Evolutionary conservation across 2,797 vertebrate species (phyloP).

Genomic region (Sarcoramphus papa): DNA sequence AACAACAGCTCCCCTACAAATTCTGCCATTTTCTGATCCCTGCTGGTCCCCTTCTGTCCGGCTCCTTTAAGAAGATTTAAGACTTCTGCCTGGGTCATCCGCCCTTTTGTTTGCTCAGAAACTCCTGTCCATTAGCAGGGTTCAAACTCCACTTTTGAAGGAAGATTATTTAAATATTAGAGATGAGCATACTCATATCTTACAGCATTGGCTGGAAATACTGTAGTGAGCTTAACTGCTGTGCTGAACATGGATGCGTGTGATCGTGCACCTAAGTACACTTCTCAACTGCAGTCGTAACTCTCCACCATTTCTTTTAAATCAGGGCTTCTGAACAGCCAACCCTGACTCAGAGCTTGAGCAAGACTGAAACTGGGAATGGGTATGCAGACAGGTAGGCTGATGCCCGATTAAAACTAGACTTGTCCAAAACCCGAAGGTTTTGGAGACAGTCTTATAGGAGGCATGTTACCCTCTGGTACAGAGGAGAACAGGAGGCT

Average conservation of each 20-base stretch:
- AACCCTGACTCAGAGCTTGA: not conserved
- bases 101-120: not conserved
- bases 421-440: not conserved
- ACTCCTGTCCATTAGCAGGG: not conserved
- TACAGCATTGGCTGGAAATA: not conserved
- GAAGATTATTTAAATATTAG: not conserved
- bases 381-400: not conserved
- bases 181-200: not conserved
- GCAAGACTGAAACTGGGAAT: not conserved
- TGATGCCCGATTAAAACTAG: not conserved
- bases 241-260: accelerated
- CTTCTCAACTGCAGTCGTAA: not conserved
- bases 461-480: not conserved
- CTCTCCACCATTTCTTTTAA: not conserved
- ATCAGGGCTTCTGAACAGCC: not conserved
- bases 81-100: not conserved
- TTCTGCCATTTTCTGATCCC: not conserved
- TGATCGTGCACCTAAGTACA: accelerated
- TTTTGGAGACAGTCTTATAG: not conserved
- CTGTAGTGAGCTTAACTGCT: not conserved
- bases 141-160: not conserved
- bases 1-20: not conserved
- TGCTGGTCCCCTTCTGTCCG: not conserved
- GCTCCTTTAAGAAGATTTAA: not conserved
- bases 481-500: not conserved